phyloP scores from a whole-genome alignment of 2,113 vertebrate species.

The Helogale parvula region DNA sequence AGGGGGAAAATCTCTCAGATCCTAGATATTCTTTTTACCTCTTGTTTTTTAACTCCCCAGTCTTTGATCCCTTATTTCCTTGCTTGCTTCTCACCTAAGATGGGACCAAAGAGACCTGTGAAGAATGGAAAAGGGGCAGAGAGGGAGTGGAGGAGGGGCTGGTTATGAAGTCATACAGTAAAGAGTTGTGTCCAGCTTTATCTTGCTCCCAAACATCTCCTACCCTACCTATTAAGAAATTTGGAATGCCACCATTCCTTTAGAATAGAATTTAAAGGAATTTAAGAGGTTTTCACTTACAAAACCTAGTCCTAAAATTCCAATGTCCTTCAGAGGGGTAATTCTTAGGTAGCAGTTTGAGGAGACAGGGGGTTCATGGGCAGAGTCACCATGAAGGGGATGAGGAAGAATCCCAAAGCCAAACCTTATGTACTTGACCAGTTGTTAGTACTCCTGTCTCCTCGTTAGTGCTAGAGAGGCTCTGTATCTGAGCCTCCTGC shows the following conservation, averaged over 20 bases:
- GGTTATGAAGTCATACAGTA: background rate
- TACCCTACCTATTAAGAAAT: background rate
- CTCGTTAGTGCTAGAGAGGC: background rate
- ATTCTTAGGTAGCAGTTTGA: background rate
- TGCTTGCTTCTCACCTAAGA: background rate
- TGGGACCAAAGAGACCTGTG: background rate
- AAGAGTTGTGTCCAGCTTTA: background rate
- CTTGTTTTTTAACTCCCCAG: background rate
- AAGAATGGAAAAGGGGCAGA: background rate
- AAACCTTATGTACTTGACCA: background rate
- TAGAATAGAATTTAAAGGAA: slow-evolving; percentile 20
- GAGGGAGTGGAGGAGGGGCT: background rate
- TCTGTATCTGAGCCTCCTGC: background rate
- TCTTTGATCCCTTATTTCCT: background rate
- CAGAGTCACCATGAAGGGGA: background rate
- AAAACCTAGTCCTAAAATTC: slow-evolving; percentile 9
- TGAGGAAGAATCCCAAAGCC: background rate
- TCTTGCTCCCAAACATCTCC: background rate
- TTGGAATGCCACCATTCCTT: background rate
- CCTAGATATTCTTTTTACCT: background rate
- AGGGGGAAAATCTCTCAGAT: background rate
- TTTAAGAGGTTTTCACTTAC: background rate
- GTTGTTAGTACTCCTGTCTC: background rate
- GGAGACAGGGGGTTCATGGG: background rate
- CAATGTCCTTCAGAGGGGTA: background rate